Conservation (phyloP, 2,888 invertebrate genomes). For the Agonopterix alstromeriana region DNA sequence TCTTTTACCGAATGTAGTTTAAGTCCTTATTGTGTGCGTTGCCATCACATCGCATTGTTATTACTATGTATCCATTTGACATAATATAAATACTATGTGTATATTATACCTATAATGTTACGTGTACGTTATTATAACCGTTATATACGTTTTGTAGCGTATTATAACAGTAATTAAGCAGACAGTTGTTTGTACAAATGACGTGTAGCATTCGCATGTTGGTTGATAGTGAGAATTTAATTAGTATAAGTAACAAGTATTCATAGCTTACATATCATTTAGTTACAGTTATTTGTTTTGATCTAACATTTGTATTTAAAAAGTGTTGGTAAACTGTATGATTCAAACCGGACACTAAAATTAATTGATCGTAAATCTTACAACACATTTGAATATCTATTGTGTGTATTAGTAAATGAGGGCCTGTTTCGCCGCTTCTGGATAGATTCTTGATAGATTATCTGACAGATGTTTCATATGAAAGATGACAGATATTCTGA, state of each 20-base stretch:
- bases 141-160: slow-evolving; percentile 13
- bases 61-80: slow-evolving; percentile 61
- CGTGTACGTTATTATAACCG: slow-evolving; percentile 28
- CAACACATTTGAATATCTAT: no score
- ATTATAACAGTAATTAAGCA: slow-evolving; percentile 2
- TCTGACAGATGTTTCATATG: no score
- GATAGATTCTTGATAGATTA: no score
- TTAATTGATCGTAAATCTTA: no score
- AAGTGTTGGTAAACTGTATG: no score
- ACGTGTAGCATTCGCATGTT: neutral
- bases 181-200: neutral
- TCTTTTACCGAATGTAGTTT: neutral
- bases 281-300: no score
- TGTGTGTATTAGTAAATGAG: no score
- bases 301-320: no score
- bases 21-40: slow-evolving; percentile 45
- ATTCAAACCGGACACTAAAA: no score
- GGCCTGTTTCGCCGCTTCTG: no score
- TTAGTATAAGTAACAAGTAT: neutral
- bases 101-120: neutral
- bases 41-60: slow-evolving; percentile 46
- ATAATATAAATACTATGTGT: slow-evolving; percentile 7
- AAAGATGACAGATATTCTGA: no score
- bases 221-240: neutral
- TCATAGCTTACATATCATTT: neutral